phyloP scores from a whole-genome alignment of 2,113 vertebrate genomes.

The Oryzias celebensis region DNA sequence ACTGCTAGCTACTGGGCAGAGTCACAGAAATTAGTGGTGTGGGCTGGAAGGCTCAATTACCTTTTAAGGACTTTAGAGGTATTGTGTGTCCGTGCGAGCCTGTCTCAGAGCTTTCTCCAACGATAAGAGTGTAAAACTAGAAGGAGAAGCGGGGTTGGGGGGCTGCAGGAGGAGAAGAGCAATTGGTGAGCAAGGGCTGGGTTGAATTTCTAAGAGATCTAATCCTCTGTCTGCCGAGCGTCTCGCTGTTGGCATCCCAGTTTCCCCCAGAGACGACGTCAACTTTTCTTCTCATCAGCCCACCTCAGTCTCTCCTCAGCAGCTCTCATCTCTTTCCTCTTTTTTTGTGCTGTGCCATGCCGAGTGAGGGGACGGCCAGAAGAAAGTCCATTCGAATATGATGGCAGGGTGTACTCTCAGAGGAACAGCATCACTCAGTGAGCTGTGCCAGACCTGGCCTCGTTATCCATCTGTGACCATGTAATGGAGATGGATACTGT shows the following conservation, averaged over 20 bases:
- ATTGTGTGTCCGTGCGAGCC: slow-evolving; percentile 58
- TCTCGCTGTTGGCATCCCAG: slow-evolving; percentile 47
- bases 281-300: slow-evolving; percentile 60
- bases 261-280: slow-evolving; percentile 54
- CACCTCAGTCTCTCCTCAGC: slow-evolving; percentile 47
- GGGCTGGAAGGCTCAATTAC: slow-evolving; percentile 80
- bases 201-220: slow-evolving; percentile 71
- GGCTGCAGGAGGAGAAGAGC: slow-evolving; percentile 24
- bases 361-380: slow-evolving; percentile 36
- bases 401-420: slow-evolving; percentile 60
- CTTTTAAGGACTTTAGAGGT: slow-evolving; percentile 75
- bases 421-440: slow-evolving; percentile 51
- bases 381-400: slow-evolving; percentile 64
- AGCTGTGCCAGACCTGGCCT: slow-evolving; percentile 60
- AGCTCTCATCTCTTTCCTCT: slow-evolving; percentile 26
- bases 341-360: slow-evolving; percentile 39
- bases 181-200: slow-evolving; percentile 41
- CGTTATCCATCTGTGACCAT: slow-evolving; percentile 65
- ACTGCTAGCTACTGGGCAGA: slow-evolving; percentile 66
- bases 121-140: slow-evolving; percentile 49
- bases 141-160: not conserved
- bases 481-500: slow-evolving; percentile 64
- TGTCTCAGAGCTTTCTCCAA: slow-evolving; percentile 58
- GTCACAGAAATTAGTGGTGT: slow-evolving; percentile 74
- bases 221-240: slow-evolving; percentile 53